These are phyloP conservation scores for Uropetala carovei DNA, from an alignment of 2,888 invertebrate species.

Conservation along the genomic window DNA sequence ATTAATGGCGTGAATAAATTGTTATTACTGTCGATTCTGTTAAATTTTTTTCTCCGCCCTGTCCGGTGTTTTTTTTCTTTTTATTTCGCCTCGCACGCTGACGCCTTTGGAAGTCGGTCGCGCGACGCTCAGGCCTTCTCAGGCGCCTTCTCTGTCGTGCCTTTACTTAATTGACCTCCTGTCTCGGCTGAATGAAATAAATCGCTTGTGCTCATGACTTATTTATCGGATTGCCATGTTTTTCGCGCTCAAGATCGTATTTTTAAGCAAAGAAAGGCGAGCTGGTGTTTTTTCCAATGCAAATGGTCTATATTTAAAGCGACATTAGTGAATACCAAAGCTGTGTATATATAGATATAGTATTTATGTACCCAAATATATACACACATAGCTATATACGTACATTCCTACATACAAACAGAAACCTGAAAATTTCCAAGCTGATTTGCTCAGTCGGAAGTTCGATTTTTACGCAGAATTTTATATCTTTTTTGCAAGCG, in stretches of 20 bases:
- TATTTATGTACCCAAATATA: no score
- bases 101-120: background rate
- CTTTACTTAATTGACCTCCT: constrained; percentile 34
- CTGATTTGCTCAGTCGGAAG: no score
- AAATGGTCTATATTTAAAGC: no score
- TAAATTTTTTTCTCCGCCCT: background rate
- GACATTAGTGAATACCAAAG: no score
- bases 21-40: constrained; percentile 42
- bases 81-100: background rate
- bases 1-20: constrained; percentile 52
- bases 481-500: no score
- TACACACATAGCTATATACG: no score
- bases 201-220: constrained; percentile 5
- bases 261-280: background rate
- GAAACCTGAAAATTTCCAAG: no score
- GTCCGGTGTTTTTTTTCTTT: background rate
- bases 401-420: no score
- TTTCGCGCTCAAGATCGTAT: background rate
- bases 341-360: no score
- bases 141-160: constrained; percentile 33
- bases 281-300: no score
- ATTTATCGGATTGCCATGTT: background rate
- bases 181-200: background rate
- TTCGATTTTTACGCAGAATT: no score
- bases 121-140: background rate